These are phyloP conservation scores for Eumacrocentrus americanus DNA, from an alignment of 2,888 invertebrate species.

Conservation along the genomic window DNA sequence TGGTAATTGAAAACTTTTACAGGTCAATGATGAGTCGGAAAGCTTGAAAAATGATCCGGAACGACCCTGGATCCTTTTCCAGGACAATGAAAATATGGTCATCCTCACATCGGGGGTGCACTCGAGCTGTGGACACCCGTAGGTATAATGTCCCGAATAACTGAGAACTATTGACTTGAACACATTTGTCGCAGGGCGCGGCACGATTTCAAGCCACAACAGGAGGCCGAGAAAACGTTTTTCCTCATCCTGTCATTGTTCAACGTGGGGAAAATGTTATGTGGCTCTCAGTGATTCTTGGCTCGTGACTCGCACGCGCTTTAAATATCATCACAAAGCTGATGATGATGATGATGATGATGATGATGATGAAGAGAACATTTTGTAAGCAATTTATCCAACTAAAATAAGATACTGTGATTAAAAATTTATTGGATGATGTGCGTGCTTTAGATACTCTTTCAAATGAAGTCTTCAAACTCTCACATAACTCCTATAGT, in stretches of 20 bases:
- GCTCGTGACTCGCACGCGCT: constrained; percentile 20
- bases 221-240: constrained; percentile 26
- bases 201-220: constrained; percentile 25
- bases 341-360: too few species aligned
- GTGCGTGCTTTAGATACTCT: too few species aligned
- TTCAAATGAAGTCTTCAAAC: not conserved
- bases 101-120: constrained; percentile 38
- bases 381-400: too few species aligned
- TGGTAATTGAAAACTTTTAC: constrained; percentile 11
- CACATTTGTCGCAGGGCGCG: constrained; percentile 39
- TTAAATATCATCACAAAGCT: not conserved
- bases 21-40: constrained; percentile 12
- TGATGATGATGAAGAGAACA: too few species aligned
- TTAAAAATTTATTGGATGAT: too few species aligned
- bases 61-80: not conserved
- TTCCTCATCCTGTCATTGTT: constrained; percentile 12
- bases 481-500: not conserved
- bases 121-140: constrained; percentile 49
- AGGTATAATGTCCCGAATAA: constrained; percentile 47
- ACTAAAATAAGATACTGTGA: too few species aligned
- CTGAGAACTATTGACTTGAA: constrained; percentile 45
- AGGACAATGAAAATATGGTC: not conserved
- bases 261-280: constrained; percentile 21
- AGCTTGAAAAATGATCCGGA: constrained; percentile 14
- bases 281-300: not conserved